phyloP scores from a whole-genome alignment of 2,888 invertebrate genomes.

The Polyommatus icarus region DNA sequence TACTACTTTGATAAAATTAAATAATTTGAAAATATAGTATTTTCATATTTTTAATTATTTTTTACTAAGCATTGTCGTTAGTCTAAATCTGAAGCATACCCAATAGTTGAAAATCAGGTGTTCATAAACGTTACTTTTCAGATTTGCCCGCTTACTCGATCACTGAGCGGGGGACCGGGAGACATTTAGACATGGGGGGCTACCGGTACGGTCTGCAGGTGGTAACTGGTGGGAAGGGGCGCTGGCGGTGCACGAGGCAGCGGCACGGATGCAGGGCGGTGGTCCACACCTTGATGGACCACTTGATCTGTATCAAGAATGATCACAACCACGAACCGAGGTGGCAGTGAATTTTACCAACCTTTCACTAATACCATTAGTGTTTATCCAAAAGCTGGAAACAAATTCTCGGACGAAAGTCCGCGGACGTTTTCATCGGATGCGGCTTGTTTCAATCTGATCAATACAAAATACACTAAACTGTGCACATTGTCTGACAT shows the following conservation, averaged over 20 bases:
- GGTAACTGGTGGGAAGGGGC: slow-evolving; percentile 35
- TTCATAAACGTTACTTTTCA: not conserved
- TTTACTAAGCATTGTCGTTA: not conserved
- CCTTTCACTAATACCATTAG: not conserved
- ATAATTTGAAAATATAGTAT: not conserved
- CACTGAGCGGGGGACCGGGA: not conserved
- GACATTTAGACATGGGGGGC: slow-evolving; percentile 39
- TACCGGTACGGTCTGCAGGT: slow-evolving; percentile 41
- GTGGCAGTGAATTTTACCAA: not conserved
- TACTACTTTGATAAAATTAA: too few relatives aligned
- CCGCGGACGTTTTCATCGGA: too few relatives aligned
- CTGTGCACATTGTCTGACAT: too few relatives aligned
- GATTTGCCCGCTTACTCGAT: not conserved
- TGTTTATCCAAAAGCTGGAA: too few relatives aligned
- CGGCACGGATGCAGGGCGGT: slow-evolving; percentile 44
- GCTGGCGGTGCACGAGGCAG: slow-evolving; percentile 47
- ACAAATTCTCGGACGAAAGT: too few relatives aligned
- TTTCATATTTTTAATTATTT: not conserved
- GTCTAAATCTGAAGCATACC: not conserved
- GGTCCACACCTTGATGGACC: slow-evolving; percentile 41
- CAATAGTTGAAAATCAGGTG: not conserved
- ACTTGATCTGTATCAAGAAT: slow-evolving; percentile 44
- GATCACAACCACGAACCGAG: slow-evolving; percentile 45
- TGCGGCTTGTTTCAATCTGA: too few relatives aligned
- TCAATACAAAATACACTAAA: too few relatives aligned